Evolutionary conservation across 30 jellyfish, hydroid and myxozoan species (phyloP).

Genomic region (Chironex yamaguchii): DNA sequence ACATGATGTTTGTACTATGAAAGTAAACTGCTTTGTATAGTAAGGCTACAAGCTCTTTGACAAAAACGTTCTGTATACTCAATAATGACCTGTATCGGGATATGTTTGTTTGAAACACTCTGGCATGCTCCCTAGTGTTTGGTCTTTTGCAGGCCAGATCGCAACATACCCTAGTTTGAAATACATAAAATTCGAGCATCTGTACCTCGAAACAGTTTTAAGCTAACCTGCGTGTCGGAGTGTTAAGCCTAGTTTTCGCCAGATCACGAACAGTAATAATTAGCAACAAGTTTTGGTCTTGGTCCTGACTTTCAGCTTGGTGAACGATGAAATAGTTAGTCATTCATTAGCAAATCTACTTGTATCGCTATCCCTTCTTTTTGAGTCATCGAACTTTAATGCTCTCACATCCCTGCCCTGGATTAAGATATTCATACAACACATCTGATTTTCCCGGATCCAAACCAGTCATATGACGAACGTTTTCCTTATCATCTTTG

Average conservation of each 20-base stretch:
- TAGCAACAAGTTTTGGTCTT: constrained; percentile 46
- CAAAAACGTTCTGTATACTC: constrained; percentile 73
- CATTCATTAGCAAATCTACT: too few species aligned
- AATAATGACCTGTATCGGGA: constrained; percentile 59
- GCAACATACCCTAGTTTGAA: constrained; percentile 70
- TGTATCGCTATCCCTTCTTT: too few species aligned
- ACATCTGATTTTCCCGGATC: too few species aligned
- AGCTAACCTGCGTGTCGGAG: constrained; percentile 51
- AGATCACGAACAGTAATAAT: constrained; percentile 49
- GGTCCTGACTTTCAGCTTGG: too few species aligned
- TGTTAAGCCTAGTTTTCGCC: constrained; percentile 47
- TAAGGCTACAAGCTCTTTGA: constrained; percentile 65
- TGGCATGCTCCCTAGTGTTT: too few species aligned
- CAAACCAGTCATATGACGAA: too few species aligned
- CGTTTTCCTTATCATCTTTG: too few species aligned
- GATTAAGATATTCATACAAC: too few species aligned
- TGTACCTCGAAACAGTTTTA: constrained; percentile 56
- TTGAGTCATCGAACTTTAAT: too few species aligned
- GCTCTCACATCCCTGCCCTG: too few species aligned
- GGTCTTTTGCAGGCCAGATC: too few species aligned
- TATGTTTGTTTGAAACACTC: constrained; percentile 31
- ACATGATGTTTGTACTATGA: constrained; percentile 69
- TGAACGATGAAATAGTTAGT: too few species aligned
- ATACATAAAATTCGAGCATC: constrained; percentile 61
- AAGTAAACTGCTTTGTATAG: constrained; percentile 31